phyloP scores from a whole-genome alignment of 2,797 vertebrate genomes.

The Eulemur coronatus region DNA sequence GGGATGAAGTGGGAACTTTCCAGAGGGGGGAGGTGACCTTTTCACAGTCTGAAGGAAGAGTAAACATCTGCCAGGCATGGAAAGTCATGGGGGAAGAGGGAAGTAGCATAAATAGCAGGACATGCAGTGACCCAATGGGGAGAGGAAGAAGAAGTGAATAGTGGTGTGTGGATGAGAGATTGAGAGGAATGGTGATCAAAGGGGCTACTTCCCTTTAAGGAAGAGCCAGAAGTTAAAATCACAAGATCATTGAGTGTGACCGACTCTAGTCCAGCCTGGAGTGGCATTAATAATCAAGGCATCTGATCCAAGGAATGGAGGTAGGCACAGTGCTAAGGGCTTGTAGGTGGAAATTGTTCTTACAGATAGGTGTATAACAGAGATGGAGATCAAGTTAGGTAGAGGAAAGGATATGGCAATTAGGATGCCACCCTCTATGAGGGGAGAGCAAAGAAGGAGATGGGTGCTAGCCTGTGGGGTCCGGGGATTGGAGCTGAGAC shows the following conservation, averaged over 20 bases:
- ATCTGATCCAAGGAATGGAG: not conserved
- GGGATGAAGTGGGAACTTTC: not conserved
- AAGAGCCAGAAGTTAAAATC: not conserved
- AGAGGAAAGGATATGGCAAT: not conserved
- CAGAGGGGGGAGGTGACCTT: not conserved
- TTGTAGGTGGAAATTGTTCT: not conserved
- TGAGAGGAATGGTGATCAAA: not conserved
- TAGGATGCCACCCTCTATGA: not conserved
- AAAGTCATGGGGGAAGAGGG: not conserved
- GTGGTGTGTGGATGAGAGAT: not conserved
- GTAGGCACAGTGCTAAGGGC: not conserved
- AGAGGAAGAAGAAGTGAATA: not conserved
- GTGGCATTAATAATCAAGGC: not conserved
- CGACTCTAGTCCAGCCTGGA: not conserved
- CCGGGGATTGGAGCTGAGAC: not conserved
- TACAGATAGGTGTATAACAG: not conserved
- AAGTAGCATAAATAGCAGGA: constrained; percentile 21
- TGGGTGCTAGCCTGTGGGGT: not conserved
- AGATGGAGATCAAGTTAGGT: not conserved
- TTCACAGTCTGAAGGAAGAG: not conserved
- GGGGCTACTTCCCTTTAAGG: not conserved
- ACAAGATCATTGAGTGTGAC: not conserved
- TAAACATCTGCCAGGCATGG: not conserved
- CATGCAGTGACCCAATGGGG: not conserved
- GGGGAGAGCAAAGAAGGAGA: not conserved